phyloP scores from a whole-genome alignment of 2,797 vertebrate genomes.

The Orestias chungarensis region DNA sequence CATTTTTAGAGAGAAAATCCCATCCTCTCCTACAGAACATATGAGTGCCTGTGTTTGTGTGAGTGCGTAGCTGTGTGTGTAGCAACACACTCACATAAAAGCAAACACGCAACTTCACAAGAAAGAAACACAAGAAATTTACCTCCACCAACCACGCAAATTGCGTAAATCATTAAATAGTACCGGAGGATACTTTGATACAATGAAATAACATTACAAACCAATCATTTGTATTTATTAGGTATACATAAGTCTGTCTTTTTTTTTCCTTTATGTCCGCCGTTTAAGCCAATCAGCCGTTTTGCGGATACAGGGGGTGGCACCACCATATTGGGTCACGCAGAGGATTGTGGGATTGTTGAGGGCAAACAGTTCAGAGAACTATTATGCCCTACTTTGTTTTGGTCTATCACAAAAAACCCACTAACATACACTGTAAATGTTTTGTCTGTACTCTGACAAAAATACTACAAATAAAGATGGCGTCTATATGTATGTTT shows the following conservation, averaged over 20 bases:
- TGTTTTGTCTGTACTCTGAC: too few relatives aligned
- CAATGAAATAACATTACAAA: background rate
- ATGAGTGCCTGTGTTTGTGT: conserved; percentile 41
- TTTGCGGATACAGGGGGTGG: too few relatives aligned
- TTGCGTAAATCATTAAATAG: conserved; percentile 22
- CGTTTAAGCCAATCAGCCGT: too few relatives aligned
- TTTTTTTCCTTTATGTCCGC: background rate
- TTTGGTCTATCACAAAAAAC: too few relatives aligned
- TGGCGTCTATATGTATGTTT: too few relatives aligned
- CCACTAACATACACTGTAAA: too few relatives aligned
- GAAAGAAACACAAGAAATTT: conserved; percentile 15
- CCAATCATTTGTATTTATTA: background rate
- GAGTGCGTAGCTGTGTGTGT: conserved; percentile 23
- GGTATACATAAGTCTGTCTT: background rate
- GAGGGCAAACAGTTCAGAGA: too few relatives aligned
- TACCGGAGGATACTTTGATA: background rate
- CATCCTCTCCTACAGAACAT: conserved; percentile 50
- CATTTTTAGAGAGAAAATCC: conserved; percentile 76
- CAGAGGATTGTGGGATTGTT: too few relatives aligned
- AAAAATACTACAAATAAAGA: too few relatives aligned
- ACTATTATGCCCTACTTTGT: too few relatives aligned
- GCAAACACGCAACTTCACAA: background rate
- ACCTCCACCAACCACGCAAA: conserved; percentile 28
- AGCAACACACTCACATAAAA: conserved; percentile 23
- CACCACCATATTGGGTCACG: too few relatives aligned